Percentiles rank a stretch among this genome's conserved stretches.
phyloP scores from a whole-genome alignment of 2,113 vertebrate genomes.

The Chloropsis hardwickii region DNA sequence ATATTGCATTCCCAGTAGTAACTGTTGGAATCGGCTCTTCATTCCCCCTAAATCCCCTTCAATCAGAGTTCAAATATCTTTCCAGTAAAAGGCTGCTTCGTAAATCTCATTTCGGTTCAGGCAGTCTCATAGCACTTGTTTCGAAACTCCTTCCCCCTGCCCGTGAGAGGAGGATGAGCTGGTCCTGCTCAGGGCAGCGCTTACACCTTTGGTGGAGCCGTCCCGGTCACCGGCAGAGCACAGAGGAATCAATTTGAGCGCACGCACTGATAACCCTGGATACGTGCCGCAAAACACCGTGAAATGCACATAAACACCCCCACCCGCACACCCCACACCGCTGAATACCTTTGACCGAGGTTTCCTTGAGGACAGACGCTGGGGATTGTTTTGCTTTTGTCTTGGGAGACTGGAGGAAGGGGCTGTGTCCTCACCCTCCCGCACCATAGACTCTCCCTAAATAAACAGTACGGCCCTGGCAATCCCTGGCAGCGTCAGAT shows the following conservation, averaged over 20 bases:
- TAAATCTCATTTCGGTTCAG: neutral
- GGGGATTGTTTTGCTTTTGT: neutral
- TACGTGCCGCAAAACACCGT: neutral
- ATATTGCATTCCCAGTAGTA: slow-evolving; percentile 89
- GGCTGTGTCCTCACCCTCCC: neutral
- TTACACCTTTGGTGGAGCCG: neutral
- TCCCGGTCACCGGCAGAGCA: neutral
- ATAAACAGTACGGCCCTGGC: neutral
- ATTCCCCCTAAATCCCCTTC: slow-evolving; percentile 40
- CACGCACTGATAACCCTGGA: neutral
- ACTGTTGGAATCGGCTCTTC: slow-evolving; percentile 84
- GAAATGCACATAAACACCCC: neutral
- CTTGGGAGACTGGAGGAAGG: neutral
- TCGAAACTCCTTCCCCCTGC: neutral
- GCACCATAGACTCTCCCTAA: neutral
- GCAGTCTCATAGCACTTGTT: neutral
- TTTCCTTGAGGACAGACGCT: neutral
- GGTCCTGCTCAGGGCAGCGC: neutral
- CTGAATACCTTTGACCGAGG: neutral
- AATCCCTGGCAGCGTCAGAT: too few relatives aligned
- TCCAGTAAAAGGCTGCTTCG: slow-evolving; percentile 59
- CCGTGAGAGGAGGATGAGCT: neutral
- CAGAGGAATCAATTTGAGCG: neutral
- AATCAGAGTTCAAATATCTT: slow-evolving; percentile 79
- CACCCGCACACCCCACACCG: neutral